phyloP scores from a whole-genome alignment of 1,140 invertebrate species.

The Telenomus remus region DNA sequence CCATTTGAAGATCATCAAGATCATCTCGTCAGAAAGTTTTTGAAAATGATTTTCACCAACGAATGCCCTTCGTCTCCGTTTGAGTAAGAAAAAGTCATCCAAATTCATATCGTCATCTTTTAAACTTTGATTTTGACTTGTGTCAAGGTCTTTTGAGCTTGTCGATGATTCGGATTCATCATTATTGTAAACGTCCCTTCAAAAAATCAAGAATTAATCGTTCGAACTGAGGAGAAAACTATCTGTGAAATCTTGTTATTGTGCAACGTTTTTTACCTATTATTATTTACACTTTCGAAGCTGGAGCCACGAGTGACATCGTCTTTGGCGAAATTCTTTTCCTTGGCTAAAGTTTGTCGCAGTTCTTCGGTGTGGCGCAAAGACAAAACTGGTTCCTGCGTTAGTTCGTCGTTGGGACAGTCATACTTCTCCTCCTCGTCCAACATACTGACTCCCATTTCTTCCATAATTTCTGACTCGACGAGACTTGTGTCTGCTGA shows the following conservation, averaged over 20 bases:
- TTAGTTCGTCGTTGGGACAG: constrained; percentile 62
- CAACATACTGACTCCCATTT: constrained; percentile 74
- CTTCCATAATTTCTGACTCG: constrained; percentile 73
- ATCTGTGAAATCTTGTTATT: neutral
- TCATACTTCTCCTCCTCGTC: constrained; percentile 68
- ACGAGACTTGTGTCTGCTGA: constrained; percentile 68
- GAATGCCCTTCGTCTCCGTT: constrained; percentile 65
- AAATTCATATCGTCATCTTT: constrained; percentile 63
- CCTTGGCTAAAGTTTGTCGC: constrained; percentile 48
- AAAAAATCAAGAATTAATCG: neutral
- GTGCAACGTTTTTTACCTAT: constrained; percentile 59
- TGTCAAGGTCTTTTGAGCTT: constrained; percentile 32
- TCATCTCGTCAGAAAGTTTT: constrained; percentile 87
- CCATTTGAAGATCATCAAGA: constrained; percentile 88
- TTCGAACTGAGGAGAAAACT: no score
- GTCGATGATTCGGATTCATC: constrained; percentile 24
- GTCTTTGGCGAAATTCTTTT: constrained; percentile 53
- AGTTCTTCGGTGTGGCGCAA: constrained; percentile 48
- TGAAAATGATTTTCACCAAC: constrained; percentile 77
- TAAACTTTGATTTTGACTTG: constrained; percentile 33
- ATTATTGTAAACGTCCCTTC: constrained; percentile 20
- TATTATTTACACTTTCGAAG: constrained; percentile 57
- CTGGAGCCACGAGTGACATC: constrained; percentile 59
- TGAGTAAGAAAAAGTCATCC: constrained; percentile 67
- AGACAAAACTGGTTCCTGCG: constrained; percentile 61